Evolutionary conservation across 1,140 invertebrate species (phyloP).

Genomic region (Trypoxylus dichotomus): DNA sequence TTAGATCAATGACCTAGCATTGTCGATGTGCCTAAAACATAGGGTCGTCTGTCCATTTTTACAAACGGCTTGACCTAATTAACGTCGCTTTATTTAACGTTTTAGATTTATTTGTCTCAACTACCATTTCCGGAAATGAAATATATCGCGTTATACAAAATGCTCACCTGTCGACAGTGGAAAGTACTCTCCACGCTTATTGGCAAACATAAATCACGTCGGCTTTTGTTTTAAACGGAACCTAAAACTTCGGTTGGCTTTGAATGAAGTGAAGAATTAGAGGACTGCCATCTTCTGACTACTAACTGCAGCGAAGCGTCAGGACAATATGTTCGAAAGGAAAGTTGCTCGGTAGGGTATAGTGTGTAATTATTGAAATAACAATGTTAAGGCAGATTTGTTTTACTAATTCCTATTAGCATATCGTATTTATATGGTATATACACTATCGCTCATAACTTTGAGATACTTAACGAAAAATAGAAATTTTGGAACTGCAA

Average conservation of each 20-base stretch:
- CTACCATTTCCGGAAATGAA: not conserved
- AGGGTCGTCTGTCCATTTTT: not conserved
- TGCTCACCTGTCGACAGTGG: slow-evolving; percentile 5
- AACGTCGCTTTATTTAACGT: not conserved
- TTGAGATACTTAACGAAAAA: too few relatives aligned
- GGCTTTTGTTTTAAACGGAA: not conserved
- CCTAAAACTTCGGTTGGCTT: not conserved
- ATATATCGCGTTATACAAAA: slow-evolving; percentile 18
- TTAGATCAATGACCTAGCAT: too few relatives aligned
- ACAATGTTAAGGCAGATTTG: too few relatives aligned
- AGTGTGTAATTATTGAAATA: too few relatives aligned
- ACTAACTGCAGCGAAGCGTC: not conserved
- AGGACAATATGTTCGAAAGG: not conserved
- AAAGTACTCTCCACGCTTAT: not conserved
- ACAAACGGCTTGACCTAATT: not conserved
- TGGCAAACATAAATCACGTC: not conserved
- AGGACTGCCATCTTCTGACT: not conserved
- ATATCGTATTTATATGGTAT: too few relatives aligned
- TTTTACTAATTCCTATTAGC: too few relatives aligned
- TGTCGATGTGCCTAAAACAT: not conserved
- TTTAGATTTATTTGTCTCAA: slow-evolving; percentile 1
- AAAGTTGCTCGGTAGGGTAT: too few relatives aligned
- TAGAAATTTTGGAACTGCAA: too few relatives aligned
- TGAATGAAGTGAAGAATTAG: not conserved
- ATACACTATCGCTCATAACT: too few relatives aligned